phyloP scores from a whole-genome alignment of 2,888 invertebrate genomes.

The Abrostola triplasia region DNA sequence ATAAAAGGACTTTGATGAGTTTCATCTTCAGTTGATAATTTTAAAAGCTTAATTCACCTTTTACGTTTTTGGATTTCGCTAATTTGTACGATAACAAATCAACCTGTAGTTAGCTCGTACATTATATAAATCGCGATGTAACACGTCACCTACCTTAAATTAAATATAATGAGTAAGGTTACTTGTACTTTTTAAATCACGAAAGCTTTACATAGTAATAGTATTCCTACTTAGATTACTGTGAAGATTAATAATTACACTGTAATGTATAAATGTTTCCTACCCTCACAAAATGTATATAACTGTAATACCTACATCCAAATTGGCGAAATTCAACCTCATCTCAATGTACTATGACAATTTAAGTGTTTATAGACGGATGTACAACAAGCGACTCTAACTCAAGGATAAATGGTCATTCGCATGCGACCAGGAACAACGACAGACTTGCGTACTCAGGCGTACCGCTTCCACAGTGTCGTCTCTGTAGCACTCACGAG shows the following conservation, averaged over 20 bases:
- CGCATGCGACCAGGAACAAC: slow-evolving; percentile 2
- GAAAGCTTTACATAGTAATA: slow-evolving; percentile 11
- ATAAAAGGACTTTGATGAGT: slow-evolving; percentile 11
- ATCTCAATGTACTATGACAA: slow-evolving; percentile 20
- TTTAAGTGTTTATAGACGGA: slow-evolving; percentile 15
- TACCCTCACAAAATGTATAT: slow-evolving; percentile 29
- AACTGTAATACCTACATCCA: slow-evolving; percentile 15
- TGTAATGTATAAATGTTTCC: neutral
- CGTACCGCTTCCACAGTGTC: slow-evolving; percentile 3
- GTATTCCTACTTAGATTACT: slow-evolving; percentile 14
- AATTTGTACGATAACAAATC: slow-evolving; percentile 24
- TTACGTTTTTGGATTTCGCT: slow-evolving; percentile 36
- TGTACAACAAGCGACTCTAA: slow-evolving; percentile 2
- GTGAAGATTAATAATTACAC: slow-evolving; percentile 19
- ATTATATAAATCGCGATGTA: slow-evolving; percentile 7
- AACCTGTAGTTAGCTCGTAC: slow-evolving; percentile 1
- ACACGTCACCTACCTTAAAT: neutral
- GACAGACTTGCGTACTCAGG: neutral
- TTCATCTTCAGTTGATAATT: slow-evolving; percentile 29
- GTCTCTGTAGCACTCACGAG: slow-evolving; percentile 5
- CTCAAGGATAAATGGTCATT: slow-evolving; percentile 3
- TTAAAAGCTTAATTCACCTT: slow-evolving; percentile 29
- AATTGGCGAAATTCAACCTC: slow-evolving; percentile 45
- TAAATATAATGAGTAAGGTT: slow-evolving; percentile 20
- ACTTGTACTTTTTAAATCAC: slow-evolving; percentile 22